Evolutionary conservation across 2,888 invertebrate species (phyloP).

Genomic region (Dicyrtoma fusca): DNA sequence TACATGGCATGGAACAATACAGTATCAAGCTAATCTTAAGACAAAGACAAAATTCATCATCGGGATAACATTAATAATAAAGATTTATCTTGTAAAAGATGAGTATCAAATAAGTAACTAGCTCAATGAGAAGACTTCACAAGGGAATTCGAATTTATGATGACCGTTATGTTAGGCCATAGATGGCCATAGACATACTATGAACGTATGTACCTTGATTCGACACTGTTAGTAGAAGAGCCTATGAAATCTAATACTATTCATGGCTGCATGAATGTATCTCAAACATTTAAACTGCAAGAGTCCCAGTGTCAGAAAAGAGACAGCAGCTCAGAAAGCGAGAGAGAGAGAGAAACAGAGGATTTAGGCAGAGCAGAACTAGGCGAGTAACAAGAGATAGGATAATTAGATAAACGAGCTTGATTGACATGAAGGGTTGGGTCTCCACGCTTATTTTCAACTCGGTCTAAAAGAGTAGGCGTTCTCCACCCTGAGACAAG

Average conservation of each 20-base stretch:
- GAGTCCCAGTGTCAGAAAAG: neutral
- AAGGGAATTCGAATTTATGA: too few species aligned
- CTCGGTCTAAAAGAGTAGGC: conserved; percentile 48
- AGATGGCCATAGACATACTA: neutral
- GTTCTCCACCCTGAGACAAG: conserved; percentile 36
- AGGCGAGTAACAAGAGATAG: conserved; percentile 39
- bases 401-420: conserved; percentile 52
- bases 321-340: neutral
- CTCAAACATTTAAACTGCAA: neutral
- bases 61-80: too few species aligned
- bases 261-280: neutral
- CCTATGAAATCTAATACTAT: conserved; percentile 1
- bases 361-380: neutral
- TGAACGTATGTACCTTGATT: neutral
- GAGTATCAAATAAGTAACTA: too few species aligned
- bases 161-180: neutral
- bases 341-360: neutral
- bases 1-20: too few species aligned
- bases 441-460: conserved; percentile 48
- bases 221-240: neutral
- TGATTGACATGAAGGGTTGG: conserved; percentile 54
- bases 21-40: too few species aligned
- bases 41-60: too few species aligned
- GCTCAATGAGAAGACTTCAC: neutral
- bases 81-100: too few species aligned